Conservation (phyloP, 2,888 invertebrate genomes). For the Sphinx pinastri region DNA sequence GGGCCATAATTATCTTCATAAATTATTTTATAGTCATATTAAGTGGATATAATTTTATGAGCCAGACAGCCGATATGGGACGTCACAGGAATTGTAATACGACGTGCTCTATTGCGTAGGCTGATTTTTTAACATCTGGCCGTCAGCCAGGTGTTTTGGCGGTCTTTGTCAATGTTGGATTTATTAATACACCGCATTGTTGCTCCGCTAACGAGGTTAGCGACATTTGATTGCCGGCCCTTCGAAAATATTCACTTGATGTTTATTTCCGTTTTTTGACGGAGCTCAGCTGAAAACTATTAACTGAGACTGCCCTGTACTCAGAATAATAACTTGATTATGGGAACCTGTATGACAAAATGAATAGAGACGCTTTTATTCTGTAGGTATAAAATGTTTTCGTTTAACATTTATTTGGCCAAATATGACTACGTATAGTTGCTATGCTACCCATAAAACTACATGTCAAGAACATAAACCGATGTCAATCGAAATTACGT, state of each 20-base stretch:
- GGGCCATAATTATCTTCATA: too few species aligned
- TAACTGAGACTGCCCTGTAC: too few species aligned
- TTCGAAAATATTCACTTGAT: slow-evolving; percentile 7
- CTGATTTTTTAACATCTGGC: slow-evolving; percentile 72
- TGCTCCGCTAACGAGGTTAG: slow-evolving; percentile 65
- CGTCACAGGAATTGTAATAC: slow-evolving; percentile 61
- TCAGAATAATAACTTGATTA: too few species aligned
- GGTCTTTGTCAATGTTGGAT: slow-evolving; percentile 84
- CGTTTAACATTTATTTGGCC: neutral
- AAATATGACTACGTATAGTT: neutral
- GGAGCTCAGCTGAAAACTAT: neutral
- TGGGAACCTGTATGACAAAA: too few species aligned
- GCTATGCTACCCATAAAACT: slow-evolving; percentile 4
- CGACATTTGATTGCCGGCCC: slow-evolving; percentile 44
- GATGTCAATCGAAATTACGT: slow-evolving; percentile 60
- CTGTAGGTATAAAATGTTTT: too few species aligned
- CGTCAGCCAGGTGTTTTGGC: slow-evolving; percentile 76
- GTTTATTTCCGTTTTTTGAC: neutral
- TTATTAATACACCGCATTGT: slow-evolving; percentile 79
- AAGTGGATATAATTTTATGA: slow-evolving; percentile 4
- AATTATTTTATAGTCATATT: too few species aligned
- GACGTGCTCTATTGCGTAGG: slow-evolving; percentile 59
- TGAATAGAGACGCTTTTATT: too few species aligned
- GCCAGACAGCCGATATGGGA: slow-evolving; percentile 29
- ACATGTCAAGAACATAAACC: slow-evolving; percentile 37